Evolutionary conservation across 1,140 invertebrate genomes (phyloP), one percentile per base, ranked within the genome.

Genomic region (Lineus longissimus): DNA sequence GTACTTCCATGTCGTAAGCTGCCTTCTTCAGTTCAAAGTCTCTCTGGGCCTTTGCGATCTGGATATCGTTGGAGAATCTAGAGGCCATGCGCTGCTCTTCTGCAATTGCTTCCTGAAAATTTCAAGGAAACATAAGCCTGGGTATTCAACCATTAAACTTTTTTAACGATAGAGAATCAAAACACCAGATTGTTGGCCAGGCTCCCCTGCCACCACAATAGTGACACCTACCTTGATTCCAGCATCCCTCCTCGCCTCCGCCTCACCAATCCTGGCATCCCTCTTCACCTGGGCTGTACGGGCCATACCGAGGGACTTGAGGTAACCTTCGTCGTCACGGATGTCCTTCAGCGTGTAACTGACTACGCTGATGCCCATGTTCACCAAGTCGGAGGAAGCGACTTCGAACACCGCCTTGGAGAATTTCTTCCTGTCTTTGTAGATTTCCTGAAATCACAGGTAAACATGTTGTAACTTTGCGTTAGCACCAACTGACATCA

Each of bases 271-370:
- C 58, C 94, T 86, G 4, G 95, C 95, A 81, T 98, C 95, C 62
- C 94, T 84, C 80, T 98, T 97, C 0, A 98, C 95, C 83, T 98
- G 94, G 1, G 95, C 95, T 0, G 95, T 98, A 72, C 95, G 86
- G 4, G 94, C 94, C 91, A 95, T 93, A 68, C 95, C 95, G 62
- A 98, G 84, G 59, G 94, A 92, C 87, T 91, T 92, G 45, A 98
- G 80, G 77, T 98, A 97, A 13, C 94, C 94, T 93, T 94, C 93
- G 82, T 98, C 95, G 83, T 98, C 96, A 68, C 94, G 85, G 68
- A 98, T 94, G 84, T 98, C 95, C 84, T 97, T 98, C 17, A 98
- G 85, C 1, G 95, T 98, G 80, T 98, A 98, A 1, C 94, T 97
- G 9, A 98, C 94, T 4, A 98, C 95, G 60, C 94, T 96, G 72